phyloP scores from a whole-genome alignment of 2,113 vertebrate genomes.

The Blennius ocellaris region DNA sequence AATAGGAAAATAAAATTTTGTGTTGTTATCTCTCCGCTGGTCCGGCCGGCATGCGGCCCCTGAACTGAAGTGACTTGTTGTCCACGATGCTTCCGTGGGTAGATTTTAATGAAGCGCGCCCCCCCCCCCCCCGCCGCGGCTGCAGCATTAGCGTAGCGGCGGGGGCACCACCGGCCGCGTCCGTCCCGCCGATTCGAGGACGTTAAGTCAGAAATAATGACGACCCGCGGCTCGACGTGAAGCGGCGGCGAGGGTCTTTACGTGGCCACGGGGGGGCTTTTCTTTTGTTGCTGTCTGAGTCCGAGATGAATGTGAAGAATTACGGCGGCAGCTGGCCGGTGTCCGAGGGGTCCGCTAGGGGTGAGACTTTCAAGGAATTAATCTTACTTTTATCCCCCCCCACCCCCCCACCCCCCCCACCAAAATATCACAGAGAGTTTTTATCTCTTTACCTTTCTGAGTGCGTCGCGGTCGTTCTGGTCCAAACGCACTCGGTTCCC shows the following conservation, averaged over 20 bases:
- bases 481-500: constrained; percentile 1
- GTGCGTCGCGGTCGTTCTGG: constrained; percentile 16
- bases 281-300: constrained; percentile 9
- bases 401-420: too few relatives aligned
- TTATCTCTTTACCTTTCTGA: constrained; percentile 13
- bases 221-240: constrained; percentile 66
- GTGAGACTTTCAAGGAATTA: constrained; percentile 46
- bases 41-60: neutral
- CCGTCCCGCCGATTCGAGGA: constrained; percentile 39
- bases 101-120: constrained; percentile 37
- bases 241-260: constrained; percentile 34
- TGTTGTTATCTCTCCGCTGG: neutral
- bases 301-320: constrained; percentile 49
- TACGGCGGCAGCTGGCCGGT: constrained; percentile 62
- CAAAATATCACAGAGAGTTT: constrained; percentile 38
- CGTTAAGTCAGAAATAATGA: constrained; percentile 74
- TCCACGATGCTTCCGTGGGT: neutral
- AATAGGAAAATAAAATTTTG: too few relatives aligned
- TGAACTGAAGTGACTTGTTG: neutral
- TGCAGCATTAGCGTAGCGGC: constrained; percentile 55
- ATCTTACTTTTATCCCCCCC: constrained; percentile 53
- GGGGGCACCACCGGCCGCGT: constrained; percentile 55
- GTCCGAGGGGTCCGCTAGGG: constrained; percentile 18
- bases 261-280: constrained; percentile 27
- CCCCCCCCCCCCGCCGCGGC: constrained; percentile 35